Evolutionary conservation across 2,888 invertebrate genomes (phyloP).

Genomic region (Apeira syringaria): DNA sequence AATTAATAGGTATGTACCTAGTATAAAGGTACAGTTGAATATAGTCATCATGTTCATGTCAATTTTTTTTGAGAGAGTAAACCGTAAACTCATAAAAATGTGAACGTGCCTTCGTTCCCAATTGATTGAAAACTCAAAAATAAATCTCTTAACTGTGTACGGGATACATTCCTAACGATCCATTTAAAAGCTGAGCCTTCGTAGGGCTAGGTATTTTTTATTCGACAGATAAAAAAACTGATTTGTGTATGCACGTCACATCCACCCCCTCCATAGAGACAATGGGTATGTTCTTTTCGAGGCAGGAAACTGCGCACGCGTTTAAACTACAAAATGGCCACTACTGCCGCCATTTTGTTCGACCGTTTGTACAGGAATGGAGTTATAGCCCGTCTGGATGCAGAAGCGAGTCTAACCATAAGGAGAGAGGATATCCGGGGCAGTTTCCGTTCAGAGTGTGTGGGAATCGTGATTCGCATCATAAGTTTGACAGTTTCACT

Average conservation of each 20-base stretch:
- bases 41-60: too few relatives aligned
- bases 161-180: slow-evolving; percentile 36
- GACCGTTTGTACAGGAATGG: slow-evolving; percentile 43
- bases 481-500: slow-evolving; percentile 32
- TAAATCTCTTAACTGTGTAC: slow-evolving; percentile 29
- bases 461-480: slow-evolving; percentile 53
- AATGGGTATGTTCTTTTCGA: slow-evolving; percentile 75
- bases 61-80: neutral
- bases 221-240: slow-evolving; percentile 60
- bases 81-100: slow-evolving; percentile 1
- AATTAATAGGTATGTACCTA: too few relatives aligned
- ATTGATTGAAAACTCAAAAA: slow-evolving; percentile 17
- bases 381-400: slow-evolving; percentile 69
- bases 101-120: slow-evolving; percentile 11
- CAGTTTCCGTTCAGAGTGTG: slow-evolving; percentile 55
- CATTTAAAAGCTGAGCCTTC: slow-evolving; percentile 28
- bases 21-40: too few relatives aligned
- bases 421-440: slow-evolving; percentile 74
- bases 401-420: slow-evolving; percentile 67
- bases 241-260: slow-evolving; percentile 64
- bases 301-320: slow-evolving; percentile 79
- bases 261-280: slow-evolving; percentile 71
- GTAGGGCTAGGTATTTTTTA: slow-evolving; percentile 53
- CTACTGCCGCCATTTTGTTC: slow-evolving; percentile 60
- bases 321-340: slow-evolving; percentile 65